Evolutionary conservation across 2,797 vertebrate species (phyloP).

Genomic region (Microctenopoma steveboyesi): DNA sequence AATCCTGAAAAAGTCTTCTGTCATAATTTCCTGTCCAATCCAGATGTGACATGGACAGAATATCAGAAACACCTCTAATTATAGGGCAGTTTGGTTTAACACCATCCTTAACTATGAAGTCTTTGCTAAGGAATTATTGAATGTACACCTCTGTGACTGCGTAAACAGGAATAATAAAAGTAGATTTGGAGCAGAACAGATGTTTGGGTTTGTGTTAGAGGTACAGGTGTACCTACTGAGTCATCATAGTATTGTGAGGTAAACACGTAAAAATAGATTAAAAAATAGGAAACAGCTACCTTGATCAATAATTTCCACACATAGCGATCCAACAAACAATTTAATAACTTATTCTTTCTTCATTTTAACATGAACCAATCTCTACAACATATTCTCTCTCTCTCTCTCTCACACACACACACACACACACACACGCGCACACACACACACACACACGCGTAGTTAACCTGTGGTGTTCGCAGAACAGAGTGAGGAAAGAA

Average conservation of each 20-base stretch:
- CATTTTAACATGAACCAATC: not conserved
- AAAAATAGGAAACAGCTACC: too few relatives aligned
- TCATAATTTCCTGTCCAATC: too few relatives aligned
- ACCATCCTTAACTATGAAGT: too few relatives aligned
- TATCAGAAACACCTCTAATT: too few relatives aligned
- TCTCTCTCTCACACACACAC: not conserved
- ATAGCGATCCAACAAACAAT: not conserved
- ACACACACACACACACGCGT: not conserved
- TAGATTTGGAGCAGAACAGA: not conserved
- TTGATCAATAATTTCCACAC: not conserved
- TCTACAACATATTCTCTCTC: too few relatives aligned
- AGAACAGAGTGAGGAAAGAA: constrained; percentile 54
- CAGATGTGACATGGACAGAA: too few relatives aligned
- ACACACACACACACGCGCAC: not conserved
- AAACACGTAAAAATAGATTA: not conserved
- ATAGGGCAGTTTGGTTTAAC: too few relatives aligned
- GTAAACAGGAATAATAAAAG: too few relatives aligned
- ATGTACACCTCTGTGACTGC: too few relatives aligned
- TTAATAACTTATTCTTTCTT: not conserved
- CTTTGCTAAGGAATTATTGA: too few relatives aligned
- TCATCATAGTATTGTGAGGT: not conserved
- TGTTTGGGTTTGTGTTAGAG: not conserved
- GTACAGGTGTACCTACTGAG: too few relatives aligned
- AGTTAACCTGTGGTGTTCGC: constrained; percentile 52
- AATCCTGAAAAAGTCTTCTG: not conserved